Conservation (phyloP, 2,797 vertebrate species). For the Margarornis squamiger region DNA sequence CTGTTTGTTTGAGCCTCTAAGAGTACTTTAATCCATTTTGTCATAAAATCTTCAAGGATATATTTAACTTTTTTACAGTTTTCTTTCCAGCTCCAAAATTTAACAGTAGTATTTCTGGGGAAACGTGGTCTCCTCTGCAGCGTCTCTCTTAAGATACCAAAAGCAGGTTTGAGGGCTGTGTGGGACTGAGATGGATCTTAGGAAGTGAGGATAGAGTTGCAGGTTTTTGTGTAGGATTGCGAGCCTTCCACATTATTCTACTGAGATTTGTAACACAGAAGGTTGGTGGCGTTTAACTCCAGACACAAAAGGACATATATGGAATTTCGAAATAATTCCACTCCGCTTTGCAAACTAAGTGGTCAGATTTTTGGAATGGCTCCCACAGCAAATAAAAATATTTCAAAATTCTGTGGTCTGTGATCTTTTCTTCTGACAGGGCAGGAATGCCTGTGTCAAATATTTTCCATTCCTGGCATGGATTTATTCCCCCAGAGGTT, state of each 20-base stretch:
- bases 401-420: neutral
- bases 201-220: neutral
- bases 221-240: neutral
- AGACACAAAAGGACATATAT: neutral
- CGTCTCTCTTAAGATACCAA: neutral
- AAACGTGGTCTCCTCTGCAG: neutral
- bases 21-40: neutral
- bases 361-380: neutral
- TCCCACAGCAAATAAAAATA: neutral
- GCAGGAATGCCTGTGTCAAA: neutral
- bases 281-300: neutral
- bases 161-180: neutral
- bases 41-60: neutral
- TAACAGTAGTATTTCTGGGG: neutral
- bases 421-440: neutral
- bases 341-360: neutral
- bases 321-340: neutral
- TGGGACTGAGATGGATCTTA: neutral
- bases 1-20: neutral
- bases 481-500: neutral
- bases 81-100: neutral
- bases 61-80: neutral
- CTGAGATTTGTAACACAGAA: neutral
- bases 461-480: neutral
- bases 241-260: neutral